phyloP scores from a whole-genome alignment of 2,888 invertebrate species.

The Sceliomorpha sp. region DNA sequence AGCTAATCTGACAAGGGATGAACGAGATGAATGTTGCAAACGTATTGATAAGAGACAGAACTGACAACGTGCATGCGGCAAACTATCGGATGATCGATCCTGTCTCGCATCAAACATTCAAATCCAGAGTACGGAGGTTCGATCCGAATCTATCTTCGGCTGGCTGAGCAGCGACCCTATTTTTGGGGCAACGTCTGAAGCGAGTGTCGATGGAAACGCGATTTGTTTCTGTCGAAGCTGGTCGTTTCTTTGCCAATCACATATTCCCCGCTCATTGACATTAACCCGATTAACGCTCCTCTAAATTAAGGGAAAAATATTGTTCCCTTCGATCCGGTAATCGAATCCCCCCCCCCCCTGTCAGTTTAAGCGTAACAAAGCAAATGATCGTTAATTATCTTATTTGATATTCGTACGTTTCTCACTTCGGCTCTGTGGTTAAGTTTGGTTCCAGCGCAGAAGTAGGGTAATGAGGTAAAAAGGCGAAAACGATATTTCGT shows the following conservation, averaged over 20 bases:
- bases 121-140: slow-evolving; percentile 43
- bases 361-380: slow-evolving; percentile 12
- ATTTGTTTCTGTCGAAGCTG: slow-evolving; percentile 4
- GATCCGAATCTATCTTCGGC: slow-evolving; percentile 26
- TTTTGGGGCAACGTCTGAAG: slow-evolving; percentile 18
- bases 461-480: slow-evolving; percentile 29
- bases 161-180: slow-evolving; percentile 15
- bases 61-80: slow-evolving; percentile 38
- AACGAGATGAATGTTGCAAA: slow-evolving; percentile 29
- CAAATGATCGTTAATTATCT: slow-evolving; percentile 26
- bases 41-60: slow-evolving; percentile 34
- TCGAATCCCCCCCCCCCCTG: slow-evolving; percentile 14
- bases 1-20: slow-evolving; percentile 35
- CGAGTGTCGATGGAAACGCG: slow-evolving; percentile 7
- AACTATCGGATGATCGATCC: slow-evolving; percentile 44
- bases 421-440: not conserved
- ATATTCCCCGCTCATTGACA: slow-evolving; percentile 25
- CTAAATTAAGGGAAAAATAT: not conserved
- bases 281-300: not conserved
- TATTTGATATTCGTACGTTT: not conserved
- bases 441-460: not conserved
- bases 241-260: not conserved
- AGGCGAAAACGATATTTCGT: slow-evolving; percentile 28
- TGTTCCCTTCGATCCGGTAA: slow-evolving; percentile 5
- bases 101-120: slow-evolving; percentile 39